These are phyloP conservation scores for Aramus guarauna DNA, from an alignment of 2,113 vertebrate genomes.

Conservation along the genomic window DNA sequence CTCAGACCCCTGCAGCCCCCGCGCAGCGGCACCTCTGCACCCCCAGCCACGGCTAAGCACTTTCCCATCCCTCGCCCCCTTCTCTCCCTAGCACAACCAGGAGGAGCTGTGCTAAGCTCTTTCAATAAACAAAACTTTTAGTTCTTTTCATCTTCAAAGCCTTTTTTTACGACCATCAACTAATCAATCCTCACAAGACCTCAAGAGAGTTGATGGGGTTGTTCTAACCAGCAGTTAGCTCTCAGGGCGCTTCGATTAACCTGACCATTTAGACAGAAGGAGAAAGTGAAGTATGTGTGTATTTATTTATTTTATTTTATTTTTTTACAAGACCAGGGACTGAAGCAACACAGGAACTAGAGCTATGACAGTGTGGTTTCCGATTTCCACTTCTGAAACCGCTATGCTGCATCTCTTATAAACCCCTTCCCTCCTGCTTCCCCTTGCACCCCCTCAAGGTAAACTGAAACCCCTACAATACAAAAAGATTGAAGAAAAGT, in stretches of 20 bases:
- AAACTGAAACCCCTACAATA: neutral
- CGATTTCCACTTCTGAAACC: neutral
- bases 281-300: neutral
- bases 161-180: neutral
- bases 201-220: neutral
- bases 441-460: neutral
- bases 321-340: neutral
- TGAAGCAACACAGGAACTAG: neutral
- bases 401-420: neutral
- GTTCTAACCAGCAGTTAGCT: neutral
- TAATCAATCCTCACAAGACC: neutral
- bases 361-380: neutral
- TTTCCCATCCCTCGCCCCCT: neutral
- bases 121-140: neutral
- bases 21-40: neutral
- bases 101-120: neutral
- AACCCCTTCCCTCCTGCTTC: neutral
- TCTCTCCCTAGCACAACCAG: neutral
- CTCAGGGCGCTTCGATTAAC: neutral
- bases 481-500: neutral
- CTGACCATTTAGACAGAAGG: neutral
- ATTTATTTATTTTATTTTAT: neutral
- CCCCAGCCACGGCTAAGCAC: neutral
- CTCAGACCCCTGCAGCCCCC: neutral
- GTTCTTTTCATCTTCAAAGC: constrained; percentile 17